Conservation (phyloP, 2,888 invertebrate species). For the Cheilosia scutellata region DNA sequence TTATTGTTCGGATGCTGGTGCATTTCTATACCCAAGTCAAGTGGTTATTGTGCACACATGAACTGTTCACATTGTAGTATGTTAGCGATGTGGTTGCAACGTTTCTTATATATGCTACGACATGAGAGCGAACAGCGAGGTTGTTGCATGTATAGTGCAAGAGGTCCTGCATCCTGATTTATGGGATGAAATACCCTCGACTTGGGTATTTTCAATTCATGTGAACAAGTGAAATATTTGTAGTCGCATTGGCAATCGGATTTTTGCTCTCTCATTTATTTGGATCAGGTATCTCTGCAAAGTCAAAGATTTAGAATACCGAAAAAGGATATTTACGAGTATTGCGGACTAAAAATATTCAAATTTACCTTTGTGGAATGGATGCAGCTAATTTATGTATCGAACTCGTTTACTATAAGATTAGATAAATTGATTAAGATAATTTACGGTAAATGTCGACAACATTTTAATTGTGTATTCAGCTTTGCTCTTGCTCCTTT, state of each 20-base stretch:
- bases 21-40: conserved; percentile 21
- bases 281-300: conserved; percentile 11
- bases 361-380: too few relatives aligned
- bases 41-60: conserved; percentile 16
- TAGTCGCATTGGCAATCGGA: conserved; percentile 22
- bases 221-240: conserved; percentile 50
- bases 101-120: neutral
- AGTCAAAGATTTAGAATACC: conserved; percentile 18
- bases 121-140: neutral
- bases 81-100: neutral
- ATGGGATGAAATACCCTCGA: conserved; percentile 31
- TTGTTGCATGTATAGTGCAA: conserved; percentile 22
- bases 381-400: too few relatives aligned
- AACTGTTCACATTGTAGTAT: conserved; percentile 10
- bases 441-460: too few relatives aligned
- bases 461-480: too few relatives aligned
- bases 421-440: too few relatives aligned
- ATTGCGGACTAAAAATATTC: neutral
- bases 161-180: conserved; percentile 21
- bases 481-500: too few relatives aligned
- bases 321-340: conserved; percentile 16
- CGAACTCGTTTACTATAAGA: too few relatives aligned
- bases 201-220: conserved; percentile 30
- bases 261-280: conserved; percentile 14
- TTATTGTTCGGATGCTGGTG: neutral